A percentile compares a stretch with the other conserved stretches of the same genome.
Evolutionary conservation across 2,113 vertebrate genomes (phyloP).

Genomic region (Calonectris borealis): DNA sequence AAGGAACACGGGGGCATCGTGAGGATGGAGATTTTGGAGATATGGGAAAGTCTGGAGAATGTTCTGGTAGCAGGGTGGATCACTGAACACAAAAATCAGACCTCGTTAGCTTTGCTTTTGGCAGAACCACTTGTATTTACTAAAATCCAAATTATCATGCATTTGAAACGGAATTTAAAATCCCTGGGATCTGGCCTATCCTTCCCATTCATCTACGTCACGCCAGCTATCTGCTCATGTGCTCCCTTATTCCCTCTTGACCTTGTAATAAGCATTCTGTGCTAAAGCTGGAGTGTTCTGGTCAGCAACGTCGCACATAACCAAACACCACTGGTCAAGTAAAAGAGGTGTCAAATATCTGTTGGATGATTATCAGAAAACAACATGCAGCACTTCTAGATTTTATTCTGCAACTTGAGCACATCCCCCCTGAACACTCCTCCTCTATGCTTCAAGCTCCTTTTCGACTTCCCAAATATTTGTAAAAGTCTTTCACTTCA

Average conservation of each 20-base stretch:
- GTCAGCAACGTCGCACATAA: constrained; percentile 43
- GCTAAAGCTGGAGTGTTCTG: constrained; percentile 55
- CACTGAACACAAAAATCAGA: background rate
- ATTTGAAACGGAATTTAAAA: constrained; percentile 25
- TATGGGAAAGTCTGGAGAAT: background rate
- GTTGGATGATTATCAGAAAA: constrained; percentile 54
- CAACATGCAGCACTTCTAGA: constrained; percentile 32
- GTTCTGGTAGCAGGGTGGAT: constrained; percentile 5
- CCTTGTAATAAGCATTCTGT: constrained; percentile 52
- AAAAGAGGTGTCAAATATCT: constrained; percentile 63
- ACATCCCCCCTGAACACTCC: constrained; percentile 1
- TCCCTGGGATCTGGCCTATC: constrained; percentile 29
- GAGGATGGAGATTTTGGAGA: background rate
- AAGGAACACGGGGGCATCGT: background rate
- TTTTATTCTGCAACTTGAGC: constrained; percentile 6
- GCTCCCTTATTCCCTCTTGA: constrained; percentile 38
- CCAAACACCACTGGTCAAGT: constrained; percentile 56
- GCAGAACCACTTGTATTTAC: constrained; percentile 7
- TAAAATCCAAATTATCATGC: constrained; percentile 32
- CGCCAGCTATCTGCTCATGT: background rate
- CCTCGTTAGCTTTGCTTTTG: background rate
- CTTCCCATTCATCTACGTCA: constrained; percentile 32
- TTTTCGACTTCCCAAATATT: background rate
- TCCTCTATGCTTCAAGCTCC: background rate
- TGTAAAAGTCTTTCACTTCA: background rate